phyloP scores from a whole-genome alignment of 2,888 invertebrate genomes.

The Caenorhabditis wallacei region DNA sequence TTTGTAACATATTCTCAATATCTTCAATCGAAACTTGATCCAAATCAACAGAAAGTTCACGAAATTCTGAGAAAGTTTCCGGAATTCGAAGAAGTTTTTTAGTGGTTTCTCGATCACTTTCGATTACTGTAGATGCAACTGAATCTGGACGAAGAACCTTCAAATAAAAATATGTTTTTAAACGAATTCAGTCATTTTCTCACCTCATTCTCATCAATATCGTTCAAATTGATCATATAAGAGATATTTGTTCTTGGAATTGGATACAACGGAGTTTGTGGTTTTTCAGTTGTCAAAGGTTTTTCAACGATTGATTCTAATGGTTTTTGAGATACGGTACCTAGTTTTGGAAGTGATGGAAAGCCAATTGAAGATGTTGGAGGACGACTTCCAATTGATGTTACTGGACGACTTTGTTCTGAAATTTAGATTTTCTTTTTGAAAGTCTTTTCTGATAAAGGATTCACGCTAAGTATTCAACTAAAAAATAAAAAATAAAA shows the following conservation, averaged over 20 bases:
- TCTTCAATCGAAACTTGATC: slow-evolving; percentile 41
- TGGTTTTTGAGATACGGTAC: background rate
- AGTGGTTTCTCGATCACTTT: slow-evolving; percentile 13
- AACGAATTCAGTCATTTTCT: too few relatives aligned
- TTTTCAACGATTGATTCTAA: slow-evolving; percentile 32
- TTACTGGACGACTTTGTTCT: slow-evolving; percentile 49
- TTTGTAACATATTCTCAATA: slow-evolving; percentile 36
- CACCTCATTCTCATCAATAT: slow-evolving; percentile 59
- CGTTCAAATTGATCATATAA: slow-evolving; percentile 49
- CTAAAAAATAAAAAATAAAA: background rate
- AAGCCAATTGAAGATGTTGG: slow-evolving; percentile 30
- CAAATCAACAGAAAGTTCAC: slow-evolving; percentile 48
- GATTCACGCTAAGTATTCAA: background rate
- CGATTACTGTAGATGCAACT: slow-evolving; percentile 23
- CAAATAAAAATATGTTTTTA: background rate
- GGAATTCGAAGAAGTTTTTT: slow-evolving; percentile 22
- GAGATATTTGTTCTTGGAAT: slow-evolving; percentile 60
- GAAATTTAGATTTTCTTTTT: background rate
- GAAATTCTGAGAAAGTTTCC: slow-evolving; percentile 47
- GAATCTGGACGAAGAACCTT: slow-evolving; percentile 49
- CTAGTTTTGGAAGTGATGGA: slow-evolving; percentile 46
- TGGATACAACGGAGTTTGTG: slow-evolving; percentile 59
- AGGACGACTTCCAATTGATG: slow-evolving; percentile 32
- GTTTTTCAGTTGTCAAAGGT: slow-evolving; percentile 33
- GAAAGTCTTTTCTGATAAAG: too few relatives aligned